Evolutionary conservation across 1,140 invertebrate genomes (phyloP).

Genomic region (Grapholita molesta): DNA sequence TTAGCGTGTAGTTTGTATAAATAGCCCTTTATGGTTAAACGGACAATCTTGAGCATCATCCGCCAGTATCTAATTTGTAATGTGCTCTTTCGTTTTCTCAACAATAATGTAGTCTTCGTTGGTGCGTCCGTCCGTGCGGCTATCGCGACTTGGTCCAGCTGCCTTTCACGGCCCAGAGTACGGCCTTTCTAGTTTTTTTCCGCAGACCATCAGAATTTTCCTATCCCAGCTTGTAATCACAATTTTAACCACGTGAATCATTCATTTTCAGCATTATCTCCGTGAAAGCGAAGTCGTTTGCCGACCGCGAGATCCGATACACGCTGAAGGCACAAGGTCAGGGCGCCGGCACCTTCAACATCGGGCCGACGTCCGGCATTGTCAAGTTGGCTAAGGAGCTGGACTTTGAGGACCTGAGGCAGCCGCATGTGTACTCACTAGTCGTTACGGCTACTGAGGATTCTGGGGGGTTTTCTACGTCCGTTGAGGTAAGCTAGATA

Average conservation of each 20-base stretch:
- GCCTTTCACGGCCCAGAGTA: too few relatives aligned
- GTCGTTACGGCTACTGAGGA: constrained; percentile 96
- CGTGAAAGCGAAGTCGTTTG: constrained; percentile 97
- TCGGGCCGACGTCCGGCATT: constrained; percentile 94
- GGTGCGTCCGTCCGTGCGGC: too few relatives aligned
- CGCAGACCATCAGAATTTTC: too few relatives aligned
- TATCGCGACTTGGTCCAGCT: too few relatives aligned
- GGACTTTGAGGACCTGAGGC: constrained; percentile 95
- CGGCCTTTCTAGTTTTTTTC: too few relatives aligned
- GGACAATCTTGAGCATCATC: too few relatives aligned
- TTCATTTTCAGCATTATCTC: constrained; percentile 91
- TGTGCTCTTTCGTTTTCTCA: too few relatives aligned
- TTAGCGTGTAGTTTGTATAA: too few relatives aligned
- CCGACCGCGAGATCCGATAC: constrained; percentile 95
- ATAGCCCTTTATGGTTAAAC: too few relatives aligned
- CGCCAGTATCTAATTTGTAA: too few relatives aligned
- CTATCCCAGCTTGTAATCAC: background rate
- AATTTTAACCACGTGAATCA: constrained; percentile 20
- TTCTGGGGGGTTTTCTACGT: constrained; percentile 96
- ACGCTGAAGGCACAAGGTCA: constrained; percentile 95
- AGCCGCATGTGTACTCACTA: constrained; percentile 94
- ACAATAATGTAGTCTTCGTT: too few relatives aligned
- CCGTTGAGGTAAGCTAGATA: constrained; percentile 87
- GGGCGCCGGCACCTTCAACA: constrained; percentile 96
- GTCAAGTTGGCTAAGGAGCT: constrained; percentile 96